Conservation (phyloP, 2,888 invertebrate species). For the Platycheirus rosarum region DNA sequence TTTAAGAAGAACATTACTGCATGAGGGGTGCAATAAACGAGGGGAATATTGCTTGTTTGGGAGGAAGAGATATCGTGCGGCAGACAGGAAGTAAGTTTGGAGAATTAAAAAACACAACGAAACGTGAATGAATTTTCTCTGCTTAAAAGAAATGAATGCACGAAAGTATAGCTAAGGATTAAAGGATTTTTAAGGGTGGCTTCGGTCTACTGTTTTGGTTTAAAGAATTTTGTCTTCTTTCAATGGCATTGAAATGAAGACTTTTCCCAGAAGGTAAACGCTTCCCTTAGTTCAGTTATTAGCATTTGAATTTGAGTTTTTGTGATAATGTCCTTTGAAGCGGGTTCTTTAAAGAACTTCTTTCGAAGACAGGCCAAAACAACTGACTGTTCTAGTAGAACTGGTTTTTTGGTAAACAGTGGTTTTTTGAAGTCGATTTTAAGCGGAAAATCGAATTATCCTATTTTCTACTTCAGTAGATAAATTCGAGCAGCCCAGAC, state of each 20-base stretch:
- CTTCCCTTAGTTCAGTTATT: not conserved
- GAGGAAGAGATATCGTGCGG: not conserved
- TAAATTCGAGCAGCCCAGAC: conserved; percentile 31
- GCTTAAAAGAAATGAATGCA: not conserved
- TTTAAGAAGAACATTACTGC: not conserved
- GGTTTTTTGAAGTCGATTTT: conserved; percentile 29
- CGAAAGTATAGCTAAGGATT: not conserved
- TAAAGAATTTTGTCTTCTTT: conserved; percentile 2
- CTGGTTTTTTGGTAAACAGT: no score
- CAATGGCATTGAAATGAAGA: not conserved
- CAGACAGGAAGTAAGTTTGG: not conserved
- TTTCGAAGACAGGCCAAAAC: not conserved
- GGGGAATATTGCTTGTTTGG: no score
- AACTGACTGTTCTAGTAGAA: no score
- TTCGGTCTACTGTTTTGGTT: not conserved
- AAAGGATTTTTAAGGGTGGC: conserved; percentile 4
- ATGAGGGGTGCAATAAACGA: not conserved
- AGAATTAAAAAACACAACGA: not conserved
- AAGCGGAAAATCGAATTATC: conserved; percentile 65
- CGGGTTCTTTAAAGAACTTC: not conserved
- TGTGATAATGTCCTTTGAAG: not conserved
- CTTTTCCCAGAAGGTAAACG: not conserved
- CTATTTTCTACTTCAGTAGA: conserved; percentile 53
- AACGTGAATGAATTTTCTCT: not conserved
- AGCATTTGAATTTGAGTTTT: conserved; percentile 1